Base-by-base conservation (phyloP, 2,797 vertebrate genomes). In the Diceros bicornis region DNA sequence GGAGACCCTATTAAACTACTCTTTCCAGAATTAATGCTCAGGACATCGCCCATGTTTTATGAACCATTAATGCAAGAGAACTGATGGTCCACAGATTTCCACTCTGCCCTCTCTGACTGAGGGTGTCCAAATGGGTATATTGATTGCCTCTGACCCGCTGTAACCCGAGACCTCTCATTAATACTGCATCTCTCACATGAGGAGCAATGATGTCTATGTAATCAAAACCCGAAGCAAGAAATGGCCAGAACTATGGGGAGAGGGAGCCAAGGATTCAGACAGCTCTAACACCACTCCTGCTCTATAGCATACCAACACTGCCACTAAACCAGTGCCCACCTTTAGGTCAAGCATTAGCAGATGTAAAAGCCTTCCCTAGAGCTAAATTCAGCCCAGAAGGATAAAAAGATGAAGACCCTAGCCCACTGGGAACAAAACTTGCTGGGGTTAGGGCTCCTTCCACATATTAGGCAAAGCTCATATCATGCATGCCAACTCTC, bases 151-250 rank as follows among this genome's bases (percentile, higher is more conserved):
- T 64, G 90, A 72, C 41, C 91, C 87, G 91, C 86, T 4, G 91
- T 98, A 98, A 98, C 83, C 44, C 84, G 93, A 98, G 98, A 89
- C 37, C 11, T 20, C 91, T 98, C 97, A 97, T 97, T 89, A 98
- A 98, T 98, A 97, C 52, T 98, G 95, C 96, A 98, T 93, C 95
- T 91, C 94, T 72, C 98, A 85, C 96, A 91, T 71, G 95, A 96
- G 75, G 82, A 95, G 92, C 96, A 98, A 95, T 6, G 96, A 98
- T 98, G 98, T 6, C 96, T 94, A 62, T 14, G 75, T 96, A 98
- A 98, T 96, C 98, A 98, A 99, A 98, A 97, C 94, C 96, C 0
- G 0, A 83, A 79, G 84, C 93, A 86, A 97, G 84, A 32, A 62
- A 96, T 0, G 77, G 74, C 94, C 86, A 71, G 47, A 8, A 0